Evolutionary conservation across 2,888 invertebrate species (phyloP).

Genomic region (Hedya salicella): DNA sequence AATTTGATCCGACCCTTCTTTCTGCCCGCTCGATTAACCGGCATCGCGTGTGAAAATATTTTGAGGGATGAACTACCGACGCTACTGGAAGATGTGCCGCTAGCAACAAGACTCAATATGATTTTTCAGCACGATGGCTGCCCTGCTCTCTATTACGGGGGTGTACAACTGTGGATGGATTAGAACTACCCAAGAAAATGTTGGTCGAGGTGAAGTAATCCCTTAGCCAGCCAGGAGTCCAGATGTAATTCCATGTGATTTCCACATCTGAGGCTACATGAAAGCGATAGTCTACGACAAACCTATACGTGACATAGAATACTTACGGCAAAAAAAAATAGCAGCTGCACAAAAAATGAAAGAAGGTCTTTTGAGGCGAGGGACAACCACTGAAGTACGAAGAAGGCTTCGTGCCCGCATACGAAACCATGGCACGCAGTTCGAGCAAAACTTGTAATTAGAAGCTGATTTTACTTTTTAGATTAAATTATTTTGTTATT

Average conservation of each 20-base stretch:
- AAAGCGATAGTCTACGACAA: constrained; percentile 5
- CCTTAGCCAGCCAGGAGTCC: constrained; percentile 16
- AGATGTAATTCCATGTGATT: constrained; percentile 5
- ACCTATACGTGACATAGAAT: not conserved
- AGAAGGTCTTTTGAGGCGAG: not conserved
- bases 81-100: constrained; percentile 21
- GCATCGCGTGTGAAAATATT: constrained; percentile 8
- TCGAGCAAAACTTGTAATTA: no score
- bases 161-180: constrained; percentile 10
- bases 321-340: constrained; percentile 1
- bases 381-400: no score
- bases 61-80: not conserved
- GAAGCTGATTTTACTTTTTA: no score
- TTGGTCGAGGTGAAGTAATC: constrained; percentile 7
- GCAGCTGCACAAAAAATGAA: constrained; percentile 10
- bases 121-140: constrained; percentile 6
- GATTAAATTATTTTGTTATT: no score
- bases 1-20: constrained; percentile 4
- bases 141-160: not conserved
- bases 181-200: not conserved
- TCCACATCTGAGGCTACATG: constrained; percentile 14
- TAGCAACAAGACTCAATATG: not conserved
- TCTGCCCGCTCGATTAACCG: constrained; percentile 12
- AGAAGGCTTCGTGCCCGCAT: no score
- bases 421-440: no score